Evolutionary conservation across 2,888 invertebrate species (phyloP).

Genomic region (Monopis laevigella): DNA sequence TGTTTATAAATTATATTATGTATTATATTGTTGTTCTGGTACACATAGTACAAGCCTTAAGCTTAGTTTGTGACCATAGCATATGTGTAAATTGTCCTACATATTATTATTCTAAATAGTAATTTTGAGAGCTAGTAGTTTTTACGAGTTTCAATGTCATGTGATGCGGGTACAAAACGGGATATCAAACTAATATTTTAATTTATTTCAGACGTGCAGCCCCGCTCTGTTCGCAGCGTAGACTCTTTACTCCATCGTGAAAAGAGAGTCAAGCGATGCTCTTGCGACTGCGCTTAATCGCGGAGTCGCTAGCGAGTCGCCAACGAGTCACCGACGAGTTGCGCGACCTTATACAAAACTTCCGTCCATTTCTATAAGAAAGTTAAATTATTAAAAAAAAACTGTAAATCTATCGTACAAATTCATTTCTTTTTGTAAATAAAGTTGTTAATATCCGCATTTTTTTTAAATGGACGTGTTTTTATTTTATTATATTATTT

Average conservation of each 20-base stretch:
- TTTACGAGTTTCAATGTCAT: too few relatives aligned
- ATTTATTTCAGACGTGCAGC: conserved; percentile 76
- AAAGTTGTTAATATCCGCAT: conserved; percentile 39
- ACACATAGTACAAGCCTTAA: too few relatives aligned
- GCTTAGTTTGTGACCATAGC: too few relatives aligned
- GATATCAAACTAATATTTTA: conserved; percentile 15
- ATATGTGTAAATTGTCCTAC: too few relatives aligned
- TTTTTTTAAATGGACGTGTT: conserved; percentile 32
- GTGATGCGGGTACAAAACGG: too few relatives aligned
- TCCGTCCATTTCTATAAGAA: conserved; percentile 38
- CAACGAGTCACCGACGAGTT: conserved; percentile 11
- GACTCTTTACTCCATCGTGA: conserved; percentile 62
- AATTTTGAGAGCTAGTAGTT: too few relatives aligned
- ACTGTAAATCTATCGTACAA: conserved; percentile 9
- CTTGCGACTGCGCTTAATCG: conserved; percentile 75
- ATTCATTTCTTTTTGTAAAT: conserved; percentile 32
- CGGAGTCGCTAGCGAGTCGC: conserved; percentile 39
- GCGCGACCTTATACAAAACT: background rate
- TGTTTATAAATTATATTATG: too few relatives aligned
- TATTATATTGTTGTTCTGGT: too few relatives aligned
- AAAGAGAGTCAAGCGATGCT: conserved; percentile 78
- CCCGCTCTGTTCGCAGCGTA: conserved; percentile 73
- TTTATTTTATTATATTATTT: conserved; percentile 27
- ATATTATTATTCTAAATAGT: too few relatives aligned
- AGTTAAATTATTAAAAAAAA: too few relatives aligned